Percentiles rank a stretch among this genome's conserved stretches.
phyloP scores from a whole-genome alignment of 1,140 invertebrate species.

The Palaemon carinicauda region DNA sequence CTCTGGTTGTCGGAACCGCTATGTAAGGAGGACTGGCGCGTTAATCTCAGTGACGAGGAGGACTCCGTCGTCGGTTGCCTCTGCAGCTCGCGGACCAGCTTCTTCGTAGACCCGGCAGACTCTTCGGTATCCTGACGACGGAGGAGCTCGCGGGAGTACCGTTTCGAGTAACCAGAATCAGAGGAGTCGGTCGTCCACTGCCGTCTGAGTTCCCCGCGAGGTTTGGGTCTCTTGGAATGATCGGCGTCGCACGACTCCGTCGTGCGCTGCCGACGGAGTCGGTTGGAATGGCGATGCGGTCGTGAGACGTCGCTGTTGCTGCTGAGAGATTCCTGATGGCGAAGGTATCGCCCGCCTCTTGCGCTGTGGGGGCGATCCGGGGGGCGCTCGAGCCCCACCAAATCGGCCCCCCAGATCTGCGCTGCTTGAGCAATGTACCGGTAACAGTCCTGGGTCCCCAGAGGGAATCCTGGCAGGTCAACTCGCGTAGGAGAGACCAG shows the following conservation, averaged over 20 bases:
- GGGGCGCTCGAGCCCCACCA: slow-evolving; percentile 51
- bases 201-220: slow-evolving; percentile 45
- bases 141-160: slow-evolving; percentile 50
- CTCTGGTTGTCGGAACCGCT: slow-evolving; percentile 59
- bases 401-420: slow-evolving; percentile 56
- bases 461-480: neutral
- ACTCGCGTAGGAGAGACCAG: slow-evolving; percentile 46
- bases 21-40: slow-evolving; percentile 55
- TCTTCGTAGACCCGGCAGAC: slow-evolving; percentile 48
- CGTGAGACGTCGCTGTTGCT: slow-evolving; percentile 58
- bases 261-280: slow-evolving; percentile 48
- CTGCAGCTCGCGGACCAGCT: slow-evolving; percentile 49
- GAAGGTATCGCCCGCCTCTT: slow-evolving; percentile 57
- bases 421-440: slow-evolving; percentile 50
- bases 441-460: slow-evolving; percentile 35
- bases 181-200: slow-evolving; percentile 59
- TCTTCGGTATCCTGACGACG: slow-evolving; percentile 57
- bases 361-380: slow-evolving; percentile 50
- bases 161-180: slow-evolving; percentile 56
- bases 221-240: slow-evolving; percentile 12
- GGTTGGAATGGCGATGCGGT: slow-evolving; percentile 40
- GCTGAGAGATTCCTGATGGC: slow-evolving; percentile 60
- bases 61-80: slow-evolving; percentile 56
- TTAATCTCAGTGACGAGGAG: slow-evolving; percentile 52
- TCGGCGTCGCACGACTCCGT: slow-evolving; percentile 47